Evolutionary conservation across 1,140 invertebrate species (phyloP), one percentile per base, ranked within the genome.

Genomic region (Epicauta chinensis): DNA sequence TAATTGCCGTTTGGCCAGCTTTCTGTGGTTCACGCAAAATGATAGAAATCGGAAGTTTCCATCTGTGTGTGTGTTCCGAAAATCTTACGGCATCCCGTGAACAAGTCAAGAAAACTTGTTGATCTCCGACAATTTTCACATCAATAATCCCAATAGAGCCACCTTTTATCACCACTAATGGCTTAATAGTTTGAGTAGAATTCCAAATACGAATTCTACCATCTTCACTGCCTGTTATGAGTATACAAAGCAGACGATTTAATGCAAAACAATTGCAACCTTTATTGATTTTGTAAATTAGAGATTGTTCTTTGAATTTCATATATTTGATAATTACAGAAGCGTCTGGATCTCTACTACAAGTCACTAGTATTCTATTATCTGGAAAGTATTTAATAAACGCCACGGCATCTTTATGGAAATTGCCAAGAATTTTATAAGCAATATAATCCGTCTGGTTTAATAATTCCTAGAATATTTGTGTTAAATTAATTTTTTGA

Each of bases 181-280:
- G 65, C 40, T 53, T 65, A 15, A 61, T 61, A 30, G 69, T 65
- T 43, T 72, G 68, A 2, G 71, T 67, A 7, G 62, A 68, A 57
- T 75, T 75, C 76, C 77, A 78, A 7, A 80, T 51, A 7, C 73
- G 66, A 3, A 78, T 67, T 0, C 63, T 34, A 12, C 70, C 71
- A 55, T 74, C 72, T 1, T 64, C 57, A 42, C 74, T 72, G 41
- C 77, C 77, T 7, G 73, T 75, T 3, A 70, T 72, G 16, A 79
- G 55, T n/a, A 77, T 31, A 53, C 72, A 74, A 2, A 73, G 58
- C 0, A 56, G 45, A 1, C 53, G 57, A 16, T 71, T 72, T 23
- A 71, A 55, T 48, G 71, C 65, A 66, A 78, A 78, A 52, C 76
- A 78, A 15, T 61, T 68, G 2, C 74, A 66, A 2, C 77, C 77